Evolutionary conservation across 2,888 invertebrate genomes (phyloP), one percentile per base, ranked within the genome.

Genomic region (Tinea trinotella): DNA sequence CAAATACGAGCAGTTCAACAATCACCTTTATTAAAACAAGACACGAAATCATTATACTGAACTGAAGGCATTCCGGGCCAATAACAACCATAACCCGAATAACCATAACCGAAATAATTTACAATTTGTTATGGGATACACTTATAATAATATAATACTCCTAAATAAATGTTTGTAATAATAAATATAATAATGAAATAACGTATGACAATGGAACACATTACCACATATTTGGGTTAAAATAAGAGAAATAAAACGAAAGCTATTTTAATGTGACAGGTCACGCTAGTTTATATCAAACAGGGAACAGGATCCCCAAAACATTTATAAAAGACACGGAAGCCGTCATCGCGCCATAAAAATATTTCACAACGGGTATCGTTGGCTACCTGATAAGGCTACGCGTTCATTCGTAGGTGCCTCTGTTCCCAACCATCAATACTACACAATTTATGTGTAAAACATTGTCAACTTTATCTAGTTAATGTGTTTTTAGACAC

Each of bases 371-470:
- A 64, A 70, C 69, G 65, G 70, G 70, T 71, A 69, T 70, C 73
- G 67, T 64, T 60, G 77, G 77, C 80, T 83, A 81, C 80, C 77
- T 79, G 81, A 81, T 80, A 82, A 79, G 76, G 76, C 72, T 79
- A 81, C 76, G 76, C 76, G 69, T 73, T 76, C 74, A 72, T 79
- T 81, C 76, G 76, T 79, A 76, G 74, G 70, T 70, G 70, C 69
- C 64, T 67, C 73, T 61, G 62, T 61, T 62, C 60, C 64, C 63
- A 58, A 60, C 62, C 62, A 61, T 60, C 64, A 63, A 70, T 50
- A 50, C 24, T 19, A 24, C 62, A 71, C 68, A 67, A 76, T 78
- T 78, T 77, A 77, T 76, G 74, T 73, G 66, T 64, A 19, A 66
- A 65, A 64, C 63, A 66, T 64, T 67, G 68, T 66, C 69, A 67